Evolutionary conservation across 2,113 vertebrate genomes (phyloP), one percentile per base, ranked within the genome.

Genomic region (Nothobranchius kuhntae): DNA sequence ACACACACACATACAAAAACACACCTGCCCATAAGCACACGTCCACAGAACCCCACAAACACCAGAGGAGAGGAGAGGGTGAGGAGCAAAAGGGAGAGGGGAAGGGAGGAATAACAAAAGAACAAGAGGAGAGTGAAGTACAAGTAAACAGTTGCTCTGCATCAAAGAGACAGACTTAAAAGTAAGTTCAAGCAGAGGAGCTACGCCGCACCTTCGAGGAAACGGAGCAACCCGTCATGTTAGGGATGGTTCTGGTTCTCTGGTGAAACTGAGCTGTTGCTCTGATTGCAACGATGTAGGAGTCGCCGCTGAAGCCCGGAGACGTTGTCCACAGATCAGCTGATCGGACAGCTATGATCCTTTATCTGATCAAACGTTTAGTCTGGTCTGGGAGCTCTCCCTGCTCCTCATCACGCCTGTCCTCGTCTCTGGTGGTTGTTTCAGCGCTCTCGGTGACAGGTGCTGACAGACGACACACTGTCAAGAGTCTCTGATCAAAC

Each of bases 401-500:
- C 59, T 73, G 57, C 75, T 74, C 38, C 67, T 56, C 71, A 24
- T 68, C 9, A 45, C 51, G 68, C n/a, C 62, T 13, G 30, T 73
- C 67, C 71, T 68, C 46, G 77, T 87, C 75, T 83, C 66, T 66
- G 84, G 70, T 77, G 85, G 76, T 90, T 88, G 85, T 87, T 73
- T 72, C 70, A 80, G 71, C 10, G 72, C 75, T 71, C 30, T 42
- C 86, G 78, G 82, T 53, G 81, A 67, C 80, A 47, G 44, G 74
- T 56, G 89, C 80, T 89, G 91, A 91, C 85, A 87, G 91, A 91
- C 45, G 79, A 86, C 84, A 71, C 82, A 74, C 87, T 89, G 88
- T 87, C 88, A 85, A 77, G 89, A 82, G 84, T 76, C 77, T 84
- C 85, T 81, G 88, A 85, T 83, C 85, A 86, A 83, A 84, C 75